These are phyloP conservation scores for Tinea pellionella DNA, from an alignment of 2,888 invertebrate genomes.

Conservation along the genomic window DNA sequence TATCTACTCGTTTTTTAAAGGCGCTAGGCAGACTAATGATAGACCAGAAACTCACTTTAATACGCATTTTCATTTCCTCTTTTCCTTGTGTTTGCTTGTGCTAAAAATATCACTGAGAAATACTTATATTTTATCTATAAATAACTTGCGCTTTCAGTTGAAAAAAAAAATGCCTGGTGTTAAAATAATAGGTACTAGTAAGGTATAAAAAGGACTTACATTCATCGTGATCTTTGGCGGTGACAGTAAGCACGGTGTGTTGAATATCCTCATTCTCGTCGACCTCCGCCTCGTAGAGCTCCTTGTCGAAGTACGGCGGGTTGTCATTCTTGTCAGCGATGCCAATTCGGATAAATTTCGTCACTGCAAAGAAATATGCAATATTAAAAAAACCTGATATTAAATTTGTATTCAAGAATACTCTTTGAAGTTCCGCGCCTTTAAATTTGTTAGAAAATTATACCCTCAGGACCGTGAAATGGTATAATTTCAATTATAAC, in stretches of 20 bases:
- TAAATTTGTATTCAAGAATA: neutral
- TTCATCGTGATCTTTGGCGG: slow-evolving; percentile 99
- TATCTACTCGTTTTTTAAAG: neutral
- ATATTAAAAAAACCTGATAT: no score
- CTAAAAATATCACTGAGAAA: no score
- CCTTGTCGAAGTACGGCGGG: slow-evolving; percentile 97
- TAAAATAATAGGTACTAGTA: neutral
- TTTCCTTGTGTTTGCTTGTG: no score
- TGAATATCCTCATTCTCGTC: slow-evolving; percentile 98
- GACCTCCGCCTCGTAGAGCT: slow-evolving; percentile 95
- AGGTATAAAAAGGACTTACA: slow-evolving; percentile 76
- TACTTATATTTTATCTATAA: no score
- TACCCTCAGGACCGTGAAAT: neutral
- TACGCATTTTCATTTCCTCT: no score
- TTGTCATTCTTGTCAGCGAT: slow-evolving; percentile 99
- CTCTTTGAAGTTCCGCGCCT: neutral
- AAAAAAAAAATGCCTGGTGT: no score
- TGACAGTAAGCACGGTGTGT: slow-evolving; percentile 96
- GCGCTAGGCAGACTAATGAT: no score
- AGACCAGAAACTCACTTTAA: no score
- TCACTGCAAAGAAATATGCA: slow-evolving; percentile 84
- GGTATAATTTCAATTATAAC: neutral
- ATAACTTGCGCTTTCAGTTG: no score
- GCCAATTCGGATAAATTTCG: slow-evolving; percentile 97
- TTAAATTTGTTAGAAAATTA: neutral